Base-by-base conservation (phyloP, 2,797 vertebrate genomes). In the Poecilia velifera region DNA sequence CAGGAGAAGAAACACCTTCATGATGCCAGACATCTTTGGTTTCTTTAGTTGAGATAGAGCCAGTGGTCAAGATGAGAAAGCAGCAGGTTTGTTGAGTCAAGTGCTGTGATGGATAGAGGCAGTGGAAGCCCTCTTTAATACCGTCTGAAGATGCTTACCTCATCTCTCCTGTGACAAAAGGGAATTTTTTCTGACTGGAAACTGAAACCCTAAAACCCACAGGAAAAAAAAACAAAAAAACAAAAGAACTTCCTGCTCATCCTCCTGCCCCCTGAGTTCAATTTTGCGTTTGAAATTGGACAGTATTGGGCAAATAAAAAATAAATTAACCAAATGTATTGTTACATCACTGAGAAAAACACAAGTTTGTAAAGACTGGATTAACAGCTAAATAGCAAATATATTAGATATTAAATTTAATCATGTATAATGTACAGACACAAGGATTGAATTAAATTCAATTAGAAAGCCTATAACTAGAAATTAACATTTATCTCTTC, bases 1-100 rank as follows among this genome's bases (percentile, higher is more conserved):
- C 79, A 95, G 81, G 82, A 94, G 83, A 64, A 95, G 84, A 49
- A 94, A 83, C 2, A 78, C 72, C 88, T 90, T 93, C 41, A 88
- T 74, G 75, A 85, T 77, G 86, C 76, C 7, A 6, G 74, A 87
- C 93, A 93, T 94, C 49, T 77, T 87, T 86, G 87, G 88, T 36
- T 34, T 79, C 20, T 84, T 84, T 74, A 66, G 55, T 83, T 6
- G 18, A 77, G 62, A 46, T 74, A 74, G 62, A 20, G 4, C 8
- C 1, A 31, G 8, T 14, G 20, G 2, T 53, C 2, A 73, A 72
- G 74, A 34, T 72, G 45, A 31, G 0, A 25, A 47, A 74, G 76
- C 68, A 1, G 78, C 62, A 45, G 55, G 73, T 31, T 68, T 72
- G 66, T 1, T 76, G 82, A 28, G 34, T 78, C 79, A 9, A 74